Evolutionary conservation across 2,888 invertebrate species (phyloP).

Genomic region (Latheticus oryzae): DNA sequence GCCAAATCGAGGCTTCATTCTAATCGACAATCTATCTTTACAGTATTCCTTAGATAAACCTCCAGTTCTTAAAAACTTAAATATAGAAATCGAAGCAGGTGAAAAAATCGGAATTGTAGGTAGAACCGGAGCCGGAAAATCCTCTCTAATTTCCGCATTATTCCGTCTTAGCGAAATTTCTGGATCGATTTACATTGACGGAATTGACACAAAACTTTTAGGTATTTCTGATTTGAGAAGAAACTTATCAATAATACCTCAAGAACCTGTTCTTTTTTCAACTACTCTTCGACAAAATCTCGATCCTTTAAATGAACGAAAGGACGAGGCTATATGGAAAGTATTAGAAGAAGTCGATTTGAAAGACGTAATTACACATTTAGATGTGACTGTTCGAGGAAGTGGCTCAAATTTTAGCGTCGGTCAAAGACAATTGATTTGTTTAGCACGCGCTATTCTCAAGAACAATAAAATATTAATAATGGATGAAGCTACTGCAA

Average conservation of each 20-base stretch:
- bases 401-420: constrained; percentile 86
- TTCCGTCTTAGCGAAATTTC: constrained; percentile 69
- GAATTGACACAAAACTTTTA: constrained; percentile 61
- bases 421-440: constrained; percentile 89
- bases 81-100: constrained; percentile 71
- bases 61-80: constrained; percentile 77
- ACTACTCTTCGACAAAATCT: constrained; percentile 70
- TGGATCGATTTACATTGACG: constrained; percentile 69
- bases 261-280: constrained; percentile 77
- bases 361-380: constrained; percentile 71
- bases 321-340: constrained; percentile 76
- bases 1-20: constrained; percentile 72
- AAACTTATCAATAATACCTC: constrained; percentile 72
- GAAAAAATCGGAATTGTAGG: constrained; percentile 73
- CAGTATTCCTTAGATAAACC: constrained; percentile 72
- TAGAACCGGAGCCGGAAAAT: constrained; percentile 70
- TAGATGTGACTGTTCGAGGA: constrained; percentile 78
- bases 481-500: constrained; percentile 93
- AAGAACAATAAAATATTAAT: constrained; percentile 85
- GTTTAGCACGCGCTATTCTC: constrained; percentile 87
- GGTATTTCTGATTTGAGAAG: constrained; percentile 68
- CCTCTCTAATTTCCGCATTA: constrained; percentile 66
- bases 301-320: constrained; percentile 78
- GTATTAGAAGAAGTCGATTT: constrained; percentile 80
- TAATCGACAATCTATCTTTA: constrained; percentile 72